A percentile compares a stretch with the other conserved stretches of the same genome.
Conservation (phyloP, 53 echinoderm and acorn worm genomes). For the Hippasteria phrygiana region DNA sequence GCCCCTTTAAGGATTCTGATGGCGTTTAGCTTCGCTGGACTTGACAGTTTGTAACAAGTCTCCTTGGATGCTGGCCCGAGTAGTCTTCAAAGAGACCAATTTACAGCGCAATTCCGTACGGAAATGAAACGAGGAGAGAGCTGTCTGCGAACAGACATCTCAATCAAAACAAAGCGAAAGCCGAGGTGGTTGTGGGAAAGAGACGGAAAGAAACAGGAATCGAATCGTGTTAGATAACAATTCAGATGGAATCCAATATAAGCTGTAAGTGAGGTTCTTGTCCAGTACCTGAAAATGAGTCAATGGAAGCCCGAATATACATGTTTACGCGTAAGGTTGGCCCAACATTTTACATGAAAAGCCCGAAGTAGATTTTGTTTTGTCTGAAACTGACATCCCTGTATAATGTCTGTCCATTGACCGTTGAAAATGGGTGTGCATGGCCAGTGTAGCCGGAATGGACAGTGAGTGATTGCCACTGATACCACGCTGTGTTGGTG, state of each 20-base stretch:
- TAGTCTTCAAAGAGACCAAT: conserved; percentile 20
- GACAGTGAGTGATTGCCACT: too few relatives aligned
- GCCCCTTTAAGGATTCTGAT: conserved; percentile 13
- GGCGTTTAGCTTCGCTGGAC: neutral
- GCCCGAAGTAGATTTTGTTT: too few relatives aligned
- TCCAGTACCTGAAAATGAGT: too few relatives aligned
- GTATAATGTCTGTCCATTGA: too few relatives aligned
- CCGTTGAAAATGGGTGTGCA: too few relatives aligned
- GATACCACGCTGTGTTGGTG: too few relatives aligned
- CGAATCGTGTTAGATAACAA: neutral
- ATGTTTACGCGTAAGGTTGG: too few relatives aligned
- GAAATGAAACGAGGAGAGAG: conserved; percentile 17
- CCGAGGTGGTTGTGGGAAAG: neutral
- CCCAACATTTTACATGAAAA: too few relatives aligned
- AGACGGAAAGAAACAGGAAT: neutral
- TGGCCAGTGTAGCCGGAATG: too few relatives aligned
- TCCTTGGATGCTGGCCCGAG: conserved; percentile 10
- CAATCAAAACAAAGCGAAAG: neutral
- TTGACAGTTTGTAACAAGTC: conserved; percentile 34
- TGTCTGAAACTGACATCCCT: too few relatives aligned
- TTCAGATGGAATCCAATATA: neutral
- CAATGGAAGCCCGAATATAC: too few relatives aligned
- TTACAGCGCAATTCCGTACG: conserved; percentile 43
- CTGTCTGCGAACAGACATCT: neutral
- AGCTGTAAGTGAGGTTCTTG: too few relatives aligned